Conservation (phyloP, 2,797 vertebrate genomes). For the Lagodon rhomboides region DNA sequence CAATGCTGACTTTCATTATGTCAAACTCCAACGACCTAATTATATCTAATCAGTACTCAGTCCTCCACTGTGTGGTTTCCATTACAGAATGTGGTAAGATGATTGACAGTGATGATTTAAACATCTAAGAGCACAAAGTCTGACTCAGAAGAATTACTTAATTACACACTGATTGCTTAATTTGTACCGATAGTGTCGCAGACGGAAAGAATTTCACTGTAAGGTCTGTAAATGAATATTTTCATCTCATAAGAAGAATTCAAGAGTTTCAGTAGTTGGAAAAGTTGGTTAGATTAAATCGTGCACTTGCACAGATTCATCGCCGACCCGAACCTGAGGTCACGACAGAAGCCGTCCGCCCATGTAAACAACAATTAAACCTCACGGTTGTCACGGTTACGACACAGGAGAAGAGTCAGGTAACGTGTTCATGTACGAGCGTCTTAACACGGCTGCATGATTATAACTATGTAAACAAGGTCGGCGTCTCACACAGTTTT, state of each 20-base stretch:
- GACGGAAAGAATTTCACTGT: constrained; percentile 57
- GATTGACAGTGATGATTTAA: constrained; percentile 72
- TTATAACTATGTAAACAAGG: constrained; percentile 52
- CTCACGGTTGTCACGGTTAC: constrained; percentile 52
- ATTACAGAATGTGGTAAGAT: constrained; percentile 62
- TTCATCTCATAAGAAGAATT: constrained; percentile 18
- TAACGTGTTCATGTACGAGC: constrained; percentile 40
- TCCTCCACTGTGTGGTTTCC: constrained; percentile 58
- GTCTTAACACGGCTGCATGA: constrained; percentile 30
- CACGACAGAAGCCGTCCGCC: constrained; percentile 42
- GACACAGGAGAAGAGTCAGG: constrained; percentile 22
- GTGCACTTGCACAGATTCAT: constrained; percentile 18
- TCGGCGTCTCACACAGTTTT: constrained; percentile 16
- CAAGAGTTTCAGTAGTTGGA: constrained; percentile 16
- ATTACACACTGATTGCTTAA: constrained; percentile 69
- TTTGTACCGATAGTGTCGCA: constrained; percentile 56
- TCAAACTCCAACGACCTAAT: constrained; percentile 79
- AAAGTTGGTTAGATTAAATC: constrained; percentile 26
- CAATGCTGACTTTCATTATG: constrained; percentile 77
- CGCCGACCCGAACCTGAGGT: constrained; percentile 38
- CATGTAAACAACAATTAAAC: constrained; percentile 42
- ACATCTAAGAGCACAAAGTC: constrained; percentile 55
- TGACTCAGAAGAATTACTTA: constrained; percentile 68
- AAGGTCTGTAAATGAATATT: constrained; percentile 37
- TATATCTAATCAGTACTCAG: constrained; percentile 71